Conservation (phyloP, 2,888 invertebrate species). For the Taphrorychus bicolor region DNA sequence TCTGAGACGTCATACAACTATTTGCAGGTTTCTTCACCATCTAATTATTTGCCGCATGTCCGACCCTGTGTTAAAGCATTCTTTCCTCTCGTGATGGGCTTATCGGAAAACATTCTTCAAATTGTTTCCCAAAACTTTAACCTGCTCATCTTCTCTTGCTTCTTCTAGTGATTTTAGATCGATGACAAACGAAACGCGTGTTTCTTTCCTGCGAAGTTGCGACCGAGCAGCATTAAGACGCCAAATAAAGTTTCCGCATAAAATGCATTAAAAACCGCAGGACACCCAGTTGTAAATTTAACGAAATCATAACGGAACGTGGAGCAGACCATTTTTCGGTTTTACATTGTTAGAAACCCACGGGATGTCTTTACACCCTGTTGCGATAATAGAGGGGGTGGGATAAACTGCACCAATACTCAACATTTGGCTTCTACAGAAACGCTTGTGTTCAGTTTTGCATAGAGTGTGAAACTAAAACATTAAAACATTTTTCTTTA, state of each 20-base stretch:
- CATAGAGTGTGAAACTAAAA: too few relatives aligned
- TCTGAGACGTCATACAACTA: too few relatives aligned
- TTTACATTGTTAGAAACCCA: constrained; percentile 44
- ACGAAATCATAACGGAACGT: constrained; percentile 47
- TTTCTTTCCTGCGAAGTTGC: not conserved
- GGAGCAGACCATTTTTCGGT: constrained; percentile 43
- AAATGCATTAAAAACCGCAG: constrained; percentile 30
- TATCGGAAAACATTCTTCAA: constrained; percentile 35
- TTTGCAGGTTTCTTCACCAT: too few relatives aligned
- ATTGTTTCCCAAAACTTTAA: constrained; percentile 36
- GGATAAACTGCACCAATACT: constrained; percentile 27
- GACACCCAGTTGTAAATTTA: constrained; percentile 44
- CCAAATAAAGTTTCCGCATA: constrained; percentile 11
- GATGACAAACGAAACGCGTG: constrained; percentile 8
- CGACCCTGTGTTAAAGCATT: constrained; percentile 6
- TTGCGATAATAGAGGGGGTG: constrained; percentile 18
- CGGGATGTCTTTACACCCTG: constrained; percentile 37
- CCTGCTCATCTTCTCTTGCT: constrained; percentile 39
- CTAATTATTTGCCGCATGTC: too few relatives aligned
- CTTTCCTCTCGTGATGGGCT: constrained; percentile 15
- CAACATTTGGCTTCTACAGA: too few relatives aligned
- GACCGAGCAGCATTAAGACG: not conserved
- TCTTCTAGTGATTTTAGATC: constrained; percentile 41
- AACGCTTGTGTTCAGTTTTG: too few relatives aligned
- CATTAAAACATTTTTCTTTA: too few relatives aligned